Evolutionary conservation across 2,113 vertebrate species (phyloP).

Genomic region (Platysternon megacephalum): DNA sequence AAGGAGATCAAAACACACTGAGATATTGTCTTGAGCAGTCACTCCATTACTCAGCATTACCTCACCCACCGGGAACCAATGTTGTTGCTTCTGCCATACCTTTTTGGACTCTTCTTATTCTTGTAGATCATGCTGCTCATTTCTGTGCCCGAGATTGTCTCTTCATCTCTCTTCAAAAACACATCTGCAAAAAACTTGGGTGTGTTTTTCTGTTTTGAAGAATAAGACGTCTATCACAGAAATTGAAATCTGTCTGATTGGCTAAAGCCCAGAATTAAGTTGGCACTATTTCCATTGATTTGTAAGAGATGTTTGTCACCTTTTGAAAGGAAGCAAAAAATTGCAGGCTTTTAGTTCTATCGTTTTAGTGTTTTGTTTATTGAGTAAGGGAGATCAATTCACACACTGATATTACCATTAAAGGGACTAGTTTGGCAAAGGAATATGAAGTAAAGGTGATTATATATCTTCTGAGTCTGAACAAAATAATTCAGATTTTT

Average conservation of each 20-base stretch:
- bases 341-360: neutral
- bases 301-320: neutral
- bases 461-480: accelerated
- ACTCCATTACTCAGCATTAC: neutral
- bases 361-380: neutral
- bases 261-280: neutral
- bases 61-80: accelerated
- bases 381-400: neutral
- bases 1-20: neutral
- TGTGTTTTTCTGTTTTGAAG: neutral
- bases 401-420: neutral
- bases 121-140: accelerated
- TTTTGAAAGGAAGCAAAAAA: neutral
- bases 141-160: accelerated
- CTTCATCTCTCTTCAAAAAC: neutral
- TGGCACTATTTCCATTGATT: neutral
- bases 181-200: accelerated
- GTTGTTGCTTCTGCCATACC: neutral
- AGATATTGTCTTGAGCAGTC: neutral
- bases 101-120: neutral
- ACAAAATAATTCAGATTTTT: neutral
- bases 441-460: neutral
- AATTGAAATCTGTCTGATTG: neutral
- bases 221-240: neutral
- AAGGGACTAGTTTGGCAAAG: neutral